Base-by-base conservation (phyloP, 2,113 vertebrate species). In the Rhabdomys dilectus region DNA sequence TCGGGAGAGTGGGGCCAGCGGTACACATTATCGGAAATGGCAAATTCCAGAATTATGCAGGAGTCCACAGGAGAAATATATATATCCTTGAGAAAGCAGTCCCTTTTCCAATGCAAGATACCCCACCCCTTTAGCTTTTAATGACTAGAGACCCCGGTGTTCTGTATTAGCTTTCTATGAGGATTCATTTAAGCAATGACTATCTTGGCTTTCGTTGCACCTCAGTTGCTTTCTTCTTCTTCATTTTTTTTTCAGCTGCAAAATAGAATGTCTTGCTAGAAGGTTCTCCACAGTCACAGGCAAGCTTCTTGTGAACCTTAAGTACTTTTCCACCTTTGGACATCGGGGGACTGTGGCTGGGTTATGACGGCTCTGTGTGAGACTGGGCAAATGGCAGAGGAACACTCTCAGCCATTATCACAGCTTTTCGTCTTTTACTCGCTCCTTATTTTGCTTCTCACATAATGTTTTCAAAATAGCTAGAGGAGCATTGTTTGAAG, bases 381-480 rank as follows among this genome's bases (percentile, higher is more conserved):
- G 68, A 29, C 66, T 56, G n/a, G 78, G 81, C 82, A 88, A 92
- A 89, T 78, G 91, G 66, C 42, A 3, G 29, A 60, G 24, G 36
- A 62, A 56, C 12, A 7, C 29, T 88, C 87, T 68, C 78, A 42
- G 62, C 87, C 22, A 7, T 93, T 78, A 94, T 68, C 85, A 45
- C 19, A 64, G 51, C 56, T 92, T 97, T 96, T 96, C 73, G 91
- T 97, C 81, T 95, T 82, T 85, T 84, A 94, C 85, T 90, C 64
- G 21, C 82, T 88, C 68, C 78, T 80, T 94, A 88, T 48, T 93
- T 97, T 96, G 89, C 93, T 94, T 96, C 36, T 87, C 94, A 88
- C 81, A 92, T 95, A 45, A 60, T 93, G 80, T 96, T 96, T 98
- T 97, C 94, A 94, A 96, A 97, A 96, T 70, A 97, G 89, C 94